A percentile compares a stretch with the other conserved stretches of the same genome.
phyloP scores from a whole-genome alignment of 2,113 vertebrate species.

The Notothenia rossii region DNA sequence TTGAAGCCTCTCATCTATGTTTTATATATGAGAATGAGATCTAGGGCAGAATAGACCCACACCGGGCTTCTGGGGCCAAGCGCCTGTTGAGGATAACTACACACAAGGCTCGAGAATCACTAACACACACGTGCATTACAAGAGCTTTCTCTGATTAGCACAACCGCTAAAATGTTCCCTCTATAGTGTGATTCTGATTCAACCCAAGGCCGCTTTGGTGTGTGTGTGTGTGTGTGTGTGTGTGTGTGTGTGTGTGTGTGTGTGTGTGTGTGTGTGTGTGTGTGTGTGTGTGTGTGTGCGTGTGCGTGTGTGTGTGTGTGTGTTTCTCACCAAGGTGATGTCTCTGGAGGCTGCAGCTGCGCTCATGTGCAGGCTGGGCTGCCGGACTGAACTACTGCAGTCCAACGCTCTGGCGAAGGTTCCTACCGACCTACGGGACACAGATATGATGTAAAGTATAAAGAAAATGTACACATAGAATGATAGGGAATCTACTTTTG shows the following conservation, averaged over 20 bases:
- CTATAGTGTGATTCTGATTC: slow-evolving; percentile 15
- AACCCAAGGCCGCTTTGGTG: slow-evolving; percentile 12
- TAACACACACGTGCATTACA: background rate
- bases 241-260: too few species aligned
- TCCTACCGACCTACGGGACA: slow-evolving; percentile 82
- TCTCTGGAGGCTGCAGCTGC: slow-evolving; percentile 88
- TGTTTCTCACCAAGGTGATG: slow-evolving; percentile 84
- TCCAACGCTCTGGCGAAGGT: slow-evolving; percentile 87
- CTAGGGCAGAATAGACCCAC: slow-evolving; percentile 65
- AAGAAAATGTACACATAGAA: background rate
- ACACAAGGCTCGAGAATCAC: slow-evolving; percentile 33
- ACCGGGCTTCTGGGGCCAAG: slow-evolving; percentile 45
- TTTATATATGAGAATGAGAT: slow-evolving; percentile 78
- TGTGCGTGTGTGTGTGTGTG: slow-evolving; percentile 10
- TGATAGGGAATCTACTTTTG: background rate
- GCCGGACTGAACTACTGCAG: slow-evolving; percentile 88
- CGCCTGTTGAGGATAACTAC: slow-evolving; percentile 62
- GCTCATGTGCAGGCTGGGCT: slow-evolving; percentile 89
- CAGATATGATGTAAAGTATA: background rate
- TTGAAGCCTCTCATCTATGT: slow-evolving; percentile 64
- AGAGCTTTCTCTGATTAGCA: slow-evolving; percentile 37
- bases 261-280: too few species aligned
- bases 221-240: slow-evolving; percentile 1
- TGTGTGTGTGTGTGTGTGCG: slow-evolving; percentile 13
- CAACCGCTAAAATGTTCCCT: background rate